These are phyloP conservation scores for Hormiphora californensis DNA, from an alignment of 37 sponge, comb jelly and placozoan species.

Conservation along the genomic window DNA sequence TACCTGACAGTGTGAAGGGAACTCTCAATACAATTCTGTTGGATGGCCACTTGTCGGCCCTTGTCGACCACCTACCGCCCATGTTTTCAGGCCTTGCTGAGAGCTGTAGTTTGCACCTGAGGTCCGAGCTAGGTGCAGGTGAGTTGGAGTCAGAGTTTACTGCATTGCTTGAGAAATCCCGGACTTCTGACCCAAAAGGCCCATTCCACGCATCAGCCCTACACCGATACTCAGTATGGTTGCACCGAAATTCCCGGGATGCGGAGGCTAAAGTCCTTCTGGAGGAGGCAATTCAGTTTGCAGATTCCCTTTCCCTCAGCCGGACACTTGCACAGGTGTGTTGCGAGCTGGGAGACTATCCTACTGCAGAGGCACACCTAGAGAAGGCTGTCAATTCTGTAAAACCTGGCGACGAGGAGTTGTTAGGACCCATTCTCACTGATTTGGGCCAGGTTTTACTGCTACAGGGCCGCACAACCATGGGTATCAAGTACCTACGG, in stretches of 20 bases:
- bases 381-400: conserved; percentile 51
- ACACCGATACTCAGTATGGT: conserved; percentile 30
- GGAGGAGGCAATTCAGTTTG: conserved; percentile 23
- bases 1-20: conserved; percentile 29
- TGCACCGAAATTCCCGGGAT: conserved; percentile 26
- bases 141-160: conserved; percentile 30
- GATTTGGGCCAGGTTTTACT: conserved; percentile 15
- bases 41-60: conserved; percentile 21
- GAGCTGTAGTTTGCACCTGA: conserved; percentile 33
- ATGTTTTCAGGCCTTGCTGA: conserved; percentile 42
- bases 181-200: not conserved
- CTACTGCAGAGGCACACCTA: not conserved
- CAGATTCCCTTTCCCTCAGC: conserved; percentile 15
- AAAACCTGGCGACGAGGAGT: conserved; percentile 26
- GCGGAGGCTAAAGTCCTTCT: not conserved
- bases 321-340: conserved; percentile 13
- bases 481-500: conserved; percentile 6
- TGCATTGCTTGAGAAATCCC: not conserved
- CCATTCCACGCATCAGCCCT: conserved; percentile 41
- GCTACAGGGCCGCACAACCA: conserved; percentile 7
- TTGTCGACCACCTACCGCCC: not conserved
- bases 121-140: not conserved
- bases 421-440: conserved; percentile 20
- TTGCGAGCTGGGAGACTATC: conserved; percentile 34
- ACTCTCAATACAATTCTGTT: conserved; percentile 11